Conservation (phyloP, 1,140 invertebrate genomes). For the Caenorhabditis briggsae region DNA sequence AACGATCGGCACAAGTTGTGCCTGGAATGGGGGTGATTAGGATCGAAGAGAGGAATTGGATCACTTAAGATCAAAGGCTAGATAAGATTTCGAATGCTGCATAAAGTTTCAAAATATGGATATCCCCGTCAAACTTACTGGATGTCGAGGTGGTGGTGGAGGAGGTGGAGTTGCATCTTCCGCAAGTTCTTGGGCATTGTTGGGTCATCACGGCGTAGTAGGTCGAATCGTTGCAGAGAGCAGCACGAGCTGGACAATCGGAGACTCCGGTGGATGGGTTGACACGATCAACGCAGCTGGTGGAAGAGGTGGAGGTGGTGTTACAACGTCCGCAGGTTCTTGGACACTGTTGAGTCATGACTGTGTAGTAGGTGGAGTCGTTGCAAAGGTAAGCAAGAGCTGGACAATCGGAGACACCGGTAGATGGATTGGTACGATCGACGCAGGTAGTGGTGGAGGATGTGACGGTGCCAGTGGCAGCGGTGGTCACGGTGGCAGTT, state of each 20-base stretch:
- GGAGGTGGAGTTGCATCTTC: constrained; percentile 43
- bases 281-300: constrained; percentile 50
- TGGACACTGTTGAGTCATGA: constrained; percentile 64
- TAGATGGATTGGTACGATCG: constrained; percentile 56
- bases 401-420: constrained; percentile 61
- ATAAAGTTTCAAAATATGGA: too few species aligned
- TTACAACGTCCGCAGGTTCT: constrained; percentile 56
- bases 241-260: constrained; percentile 49
- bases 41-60: too few species aligned
- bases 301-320: not conserved
- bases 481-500: not conserved
- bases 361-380: constrained; percentile 58
- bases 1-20: constrained; percentile 45
- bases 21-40: constrained; percentile 6
- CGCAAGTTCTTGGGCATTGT: constrained; percentile 63
- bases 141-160: constrained; percentile 3
- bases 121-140: not conserved
- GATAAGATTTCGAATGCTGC: too few species aligned
- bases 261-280: constrained; percentile 56
- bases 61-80: too few species aligned
- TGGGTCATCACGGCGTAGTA: constrained; percentile 63
- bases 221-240: constrained; percentile 42
- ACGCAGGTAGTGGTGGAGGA: constrained; percentile 43
- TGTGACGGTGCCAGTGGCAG: not conserved
- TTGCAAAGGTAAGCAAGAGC: constrained; percentile 56